Base-by-base conservation (phyloP, 2,113 vertebrate species). In the Odocoileus virginianus region DNA sequence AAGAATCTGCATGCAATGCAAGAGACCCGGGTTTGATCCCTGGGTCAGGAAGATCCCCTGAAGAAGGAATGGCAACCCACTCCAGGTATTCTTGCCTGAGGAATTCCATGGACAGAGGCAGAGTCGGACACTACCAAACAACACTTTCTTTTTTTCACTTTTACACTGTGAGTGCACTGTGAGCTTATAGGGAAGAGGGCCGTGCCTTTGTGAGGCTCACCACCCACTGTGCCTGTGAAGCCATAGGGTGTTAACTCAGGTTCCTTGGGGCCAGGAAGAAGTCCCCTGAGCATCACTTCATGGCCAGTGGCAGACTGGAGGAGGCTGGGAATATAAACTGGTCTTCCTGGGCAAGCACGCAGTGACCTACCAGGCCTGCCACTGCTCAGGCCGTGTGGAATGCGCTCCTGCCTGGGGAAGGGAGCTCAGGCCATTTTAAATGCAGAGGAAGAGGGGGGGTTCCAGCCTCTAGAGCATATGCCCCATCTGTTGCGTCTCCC, bases 401-500 rank as follows among this genome's bases (percentile, higher is more conserved):
- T 27, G 33, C 0, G 1, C 93, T 89, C 23, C 55, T 23, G 47
- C 47, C 55, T 15, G 2, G 3, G 27, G 28, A 58, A 19, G 55
- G 81, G 30, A n/a, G 36, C 57, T 4, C 13, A 13, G 60, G 28
- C 45, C 64, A 89, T 67, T 47, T 60, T 36, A 84, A 89, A 87
- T 0, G 11, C 85, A 12, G 74, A 87, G 60, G n/a, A 30, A 25
- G 47, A 57, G 61, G 71, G 33, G 19, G 61, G 45, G 61, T 16
- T 55, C 81, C 3, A 7, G 30, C 61, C 17, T 60, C 78, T n/a
- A 40, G 79, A 2, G 7, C 54, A 45, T 50, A 21, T 0, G 43
- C 27, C 10, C 16, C 30, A 4, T 28, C 50, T 0, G 0, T 25
- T 54, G 54, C 15, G 74, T 64, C 64, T 50, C 36, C 47, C 52